phyloP scores from a whole-genome alignment of 2,797 vertebrate genomes.

The Pelodytes ibericus region DNA sequence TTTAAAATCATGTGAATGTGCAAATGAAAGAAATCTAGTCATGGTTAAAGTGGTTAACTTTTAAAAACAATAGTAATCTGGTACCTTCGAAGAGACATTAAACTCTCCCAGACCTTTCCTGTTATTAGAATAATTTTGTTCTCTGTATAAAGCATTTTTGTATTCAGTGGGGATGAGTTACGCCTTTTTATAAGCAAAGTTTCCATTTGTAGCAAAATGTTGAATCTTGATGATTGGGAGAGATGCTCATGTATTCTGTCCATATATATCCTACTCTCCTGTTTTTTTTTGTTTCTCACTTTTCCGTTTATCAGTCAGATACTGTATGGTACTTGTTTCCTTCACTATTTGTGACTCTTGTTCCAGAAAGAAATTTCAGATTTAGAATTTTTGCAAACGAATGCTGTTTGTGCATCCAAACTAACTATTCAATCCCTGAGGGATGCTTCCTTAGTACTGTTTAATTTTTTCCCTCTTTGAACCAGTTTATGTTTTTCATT shows the following conservation, averaged over 20 bases:
- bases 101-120: no score
- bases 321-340: no score
- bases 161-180: constrained; percentile 11
- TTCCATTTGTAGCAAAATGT: background rate
- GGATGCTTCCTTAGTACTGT: background rate
- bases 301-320: background rate
- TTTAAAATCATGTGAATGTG: no score
- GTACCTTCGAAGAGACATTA: no score
- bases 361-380: no score
- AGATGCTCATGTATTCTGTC: constrained; percentile 10
- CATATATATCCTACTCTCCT: background rate
- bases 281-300: background rate
- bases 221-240: background rate
- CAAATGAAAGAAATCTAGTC: no score
- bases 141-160: constrained; percentile 8
- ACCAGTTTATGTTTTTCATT: background rate
- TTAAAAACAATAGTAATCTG: no score
- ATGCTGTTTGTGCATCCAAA: no score
- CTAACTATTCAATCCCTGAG: no score
- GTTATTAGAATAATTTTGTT: no score
- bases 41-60: no score
- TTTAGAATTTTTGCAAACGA: background rate
- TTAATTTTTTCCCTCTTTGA: background rate
- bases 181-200: constrained; percentile 28
- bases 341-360: no score